These are phyloP conservation scores for Danaus chrysippus DNA, from an alignment of 2,888 invertebrate genomes.

Conservation along the genomic window DNA sequence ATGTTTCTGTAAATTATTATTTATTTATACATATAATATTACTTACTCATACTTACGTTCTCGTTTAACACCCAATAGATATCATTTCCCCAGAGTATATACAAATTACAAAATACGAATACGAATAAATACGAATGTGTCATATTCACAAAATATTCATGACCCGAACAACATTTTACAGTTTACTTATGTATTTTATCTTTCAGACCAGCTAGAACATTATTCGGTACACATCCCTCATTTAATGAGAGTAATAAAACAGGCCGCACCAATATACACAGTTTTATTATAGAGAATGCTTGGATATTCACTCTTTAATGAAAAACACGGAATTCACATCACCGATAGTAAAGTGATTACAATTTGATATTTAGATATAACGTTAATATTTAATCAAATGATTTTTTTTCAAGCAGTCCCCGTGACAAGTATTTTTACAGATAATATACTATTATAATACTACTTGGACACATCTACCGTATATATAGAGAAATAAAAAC, in stretches of 20 bases:
- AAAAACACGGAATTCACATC: conserved; percentile 32
- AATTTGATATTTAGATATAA: background rate
- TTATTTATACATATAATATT: too few species aligned
- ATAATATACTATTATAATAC: too few species aligned
- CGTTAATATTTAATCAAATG: background rate
- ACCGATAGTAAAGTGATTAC: conserved; percentile 35
- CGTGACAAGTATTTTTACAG: too few species aligned
- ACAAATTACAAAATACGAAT: too few species aligned
- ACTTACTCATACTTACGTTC: conserved; percentile 1
- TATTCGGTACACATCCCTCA: conserved; percentile 34
- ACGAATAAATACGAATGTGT: background rate
- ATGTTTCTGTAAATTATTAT: background rate
- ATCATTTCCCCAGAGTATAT: background rate
- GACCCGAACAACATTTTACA: background rate
- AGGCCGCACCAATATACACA: conserved; percentile 45
- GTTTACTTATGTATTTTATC: background rate
- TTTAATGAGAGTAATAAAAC: conserved; percentile 46
- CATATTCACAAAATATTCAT: background rate
- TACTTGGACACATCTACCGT: too few species aligned
- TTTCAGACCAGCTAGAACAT: conserved; percentile 29
- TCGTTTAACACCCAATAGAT: background rate
- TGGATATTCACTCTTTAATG: conserved; percentile 42
- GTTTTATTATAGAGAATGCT: conserved; percentile 41
- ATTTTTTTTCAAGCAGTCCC: too few species aligned
- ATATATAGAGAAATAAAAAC: too few species aligned